Percentiles rank a stretch among this genome's conserved stretches.
phyloP scores from a whole-genome alignment of 2,888 invertebrate species.

The Rhingia campestris region DNA sequence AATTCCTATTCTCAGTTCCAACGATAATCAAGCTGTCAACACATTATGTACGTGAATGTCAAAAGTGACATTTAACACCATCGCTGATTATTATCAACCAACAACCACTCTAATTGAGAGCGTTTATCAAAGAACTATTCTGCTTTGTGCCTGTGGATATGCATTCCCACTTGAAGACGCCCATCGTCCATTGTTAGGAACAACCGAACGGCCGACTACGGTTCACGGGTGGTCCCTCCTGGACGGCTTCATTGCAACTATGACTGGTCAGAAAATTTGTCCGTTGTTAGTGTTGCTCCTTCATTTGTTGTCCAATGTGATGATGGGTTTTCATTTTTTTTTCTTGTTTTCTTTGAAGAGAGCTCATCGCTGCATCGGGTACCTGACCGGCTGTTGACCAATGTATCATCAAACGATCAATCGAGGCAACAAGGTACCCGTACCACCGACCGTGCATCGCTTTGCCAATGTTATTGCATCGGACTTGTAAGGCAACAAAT shows the following conservation, averaged over 20 bases:
- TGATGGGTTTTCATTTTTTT: constrained; percentile 32
- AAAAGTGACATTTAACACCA: constrained; percentile 61
- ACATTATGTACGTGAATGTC: constrained; percentile 39
- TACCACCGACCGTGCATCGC: constrained; percentile 40
- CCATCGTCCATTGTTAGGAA: constrained; percentile 63
- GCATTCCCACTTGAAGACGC: constrained; percentile 70
- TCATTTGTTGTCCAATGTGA: constrained; percentile 50
- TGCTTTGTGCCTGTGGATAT: constrained; percentile 56
- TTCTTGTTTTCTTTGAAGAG: constrained; percentile 42
- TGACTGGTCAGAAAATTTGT: constrained; percentile 60
- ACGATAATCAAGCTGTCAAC: constrained; percentile 63
- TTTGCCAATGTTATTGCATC: constrained; percentile 36
- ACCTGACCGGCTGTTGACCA: constrained; percentile 57
- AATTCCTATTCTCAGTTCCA: constrained; percentile 3
- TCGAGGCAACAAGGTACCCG: constrained; percentile 23
- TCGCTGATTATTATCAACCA: constrained; percentile 39
- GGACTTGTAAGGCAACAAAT: constrained; percentile 35
- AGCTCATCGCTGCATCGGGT: constrained; percentile 52
- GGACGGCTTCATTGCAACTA: constrained; percentile 67
- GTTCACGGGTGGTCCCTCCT: constrained; percentile 60
- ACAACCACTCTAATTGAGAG: constrained; percentile 61
- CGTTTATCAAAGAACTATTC: constrained; percentile 40
- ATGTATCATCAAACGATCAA: constrained; percentile 23
- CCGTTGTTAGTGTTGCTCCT: constrained; percentile 64
- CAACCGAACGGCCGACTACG: constrained; percentile 4